Evolutionary conservation across 2,888 invertebrate genomes (phyloP).

Genomic region (Frankliniella intonsa): DNA sequence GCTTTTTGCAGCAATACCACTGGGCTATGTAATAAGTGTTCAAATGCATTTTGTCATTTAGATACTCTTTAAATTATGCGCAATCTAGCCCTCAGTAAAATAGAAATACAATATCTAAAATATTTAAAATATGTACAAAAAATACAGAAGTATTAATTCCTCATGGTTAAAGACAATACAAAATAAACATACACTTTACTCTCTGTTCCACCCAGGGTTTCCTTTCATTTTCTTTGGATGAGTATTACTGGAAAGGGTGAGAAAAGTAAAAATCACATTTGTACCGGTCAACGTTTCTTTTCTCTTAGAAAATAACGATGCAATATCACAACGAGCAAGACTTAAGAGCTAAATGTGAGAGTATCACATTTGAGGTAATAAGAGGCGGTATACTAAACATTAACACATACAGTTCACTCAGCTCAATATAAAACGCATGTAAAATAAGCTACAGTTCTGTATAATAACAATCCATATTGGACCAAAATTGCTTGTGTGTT

Average conservation of each 20-base stretch:
- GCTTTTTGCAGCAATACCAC: too few relatives aligned
- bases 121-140: background rate
- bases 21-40: too few relatives aligned
- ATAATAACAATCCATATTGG: too few relatives aligned
- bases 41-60: too few relatives aligned
- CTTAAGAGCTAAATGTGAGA: background rate
- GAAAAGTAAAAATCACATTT: constrained; percentile 5
- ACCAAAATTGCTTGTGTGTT: too few relatives aligned
- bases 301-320: background rate
- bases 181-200: background rate
- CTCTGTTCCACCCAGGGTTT: background rate
- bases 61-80: too few relatives aligned
- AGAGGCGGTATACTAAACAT: background rate
- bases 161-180: background rate
- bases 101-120: background rate
- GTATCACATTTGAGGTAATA: background rate
- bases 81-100: too few relatives aligned
- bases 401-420: too few relatives aligned
- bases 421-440: too few relatives aligned
- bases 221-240: background rate
- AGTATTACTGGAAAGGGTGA: background rate
- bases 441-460: too few relatives aligned
- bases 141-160: background rate
- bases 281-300: background rate
- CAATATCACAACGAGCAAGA: constrained; percentile 2